Evolutionary conservation across 2,797 vertebrate species (phyloP), one percentile per base, ranked within the genome.

Genomic region (Sphenopsis melanotis): DNA sequence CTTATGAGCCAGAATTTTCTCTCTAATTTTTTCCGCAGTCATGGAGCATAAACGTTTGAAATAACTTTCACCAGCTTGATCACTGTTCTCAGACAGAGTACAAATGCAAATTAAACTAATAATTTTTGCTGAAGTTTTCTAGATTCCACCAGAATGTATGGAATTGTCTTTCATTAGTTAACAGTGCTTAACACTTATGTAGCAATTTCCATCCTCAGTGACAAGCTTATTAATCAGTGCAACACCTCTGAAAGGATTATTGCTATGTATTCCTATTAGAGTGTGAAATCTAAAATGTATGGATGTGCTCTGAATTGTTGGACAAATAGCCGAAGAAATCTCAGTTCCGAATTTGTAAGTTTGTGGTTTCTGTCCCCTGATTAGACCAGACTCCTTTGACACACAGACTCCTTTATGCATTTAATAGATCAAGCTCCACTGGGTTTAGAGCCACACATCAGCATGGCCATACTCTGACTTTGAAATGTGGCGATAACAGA

Each of bases 201-300:
- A 83, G 90, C 75, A 87, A 80, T 87, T 93, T 95, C 83, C 75
- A 80, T 83, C 57, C 64, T 85, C 0, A 0, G 49, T 90, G 88
- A 89, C 88, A 90, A 89, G 87, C 78, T 95, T 95, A 97, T 94
- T 95, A 95, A 97, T 96, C 90, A 92, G 52, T 83, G 68, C 76
- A 85, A 87, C 90, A 90, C 93, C 53, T 92, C 78, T 92, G 92
- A 93, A 95, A 94, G 75, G 60, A 89, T 36, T 61, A 68, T 77
- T 89, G 56, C 81, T 83, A 52, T 80, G 64, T 94, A 90, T 89
- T 94, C 37, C 81, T 92, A 66, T 89, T 92, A 57, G 57, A 90
- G 46, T 87, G 86, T 78, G 79, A 91, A 90, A 87, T 90, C 61
- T 80, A 80, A 92, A 92, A 92, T 89, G 88, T 87, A 87, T 82